A percentile compares a stretch with the other conserved stretches of the same genome.
Evolutionary conservation across 2,888 invertebrate species (phyloP).

Genomic region (Herminia tarsipennalis): DNA sequence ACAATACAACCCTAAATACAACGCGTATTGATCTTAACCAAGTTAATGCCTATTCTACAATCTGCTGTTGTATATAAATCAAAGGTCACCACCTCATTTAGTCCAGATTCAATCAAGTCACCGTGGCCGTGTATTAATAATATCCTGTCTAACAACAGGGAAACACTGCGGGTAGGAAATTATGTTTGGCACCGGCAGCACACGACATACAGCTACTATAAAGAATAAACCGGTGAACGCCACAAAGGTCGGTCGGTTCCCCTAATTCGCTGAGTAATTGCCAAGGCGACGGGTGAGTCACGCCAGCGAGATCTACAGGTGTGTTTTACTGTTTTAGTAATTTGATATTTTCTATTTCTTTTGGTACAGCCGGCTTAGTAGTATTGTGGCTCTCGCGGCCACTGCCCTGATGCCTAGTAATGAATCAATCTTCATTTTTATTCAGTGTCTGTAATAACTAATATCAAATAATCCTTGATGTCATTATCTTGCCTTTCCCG

Average conservation of each 20-base stretch:
- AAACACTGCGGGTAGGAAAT: slow-evolving; percentile 67
- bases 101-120: slow-evolving; percentile 41
- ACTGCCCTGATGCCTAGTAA: too few relatives aligned
- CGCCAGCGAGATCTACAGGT: slow-evolving; percentile 35
- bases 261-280: slow-evolving; percentile 75
- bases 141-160: slow-evolving; percentile 57
- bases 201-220: slow-evolving; percentile 3
- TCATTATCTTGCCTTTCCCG: background rate
- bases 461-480: too few relatives aligned
- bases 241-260: slow-evolving; percentile 52
- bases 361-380: background rate
- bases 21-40: too few relatives aligned
- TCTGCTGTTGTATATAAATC: too few relatives aligned
- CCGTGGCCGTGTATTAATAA: slow-evolving; percentile 49
- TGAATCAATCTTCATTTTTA: too few relatives aligned
- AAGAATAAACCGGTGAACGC: slow-evolving; percentile 19
- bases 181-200: slow-evolving; percentile 49
- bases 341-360: background rate
- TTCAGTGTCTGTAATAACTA: too few relatives aligned
- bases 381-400: too few relatives aligned
- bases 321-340: slow-evolving; percentile 17
- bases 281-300: slow-evolving; percentile 43
- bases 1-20: too few relatives aligned
- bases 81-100: slow-evolving; percentile 8
- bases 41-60: too few relatives aligned